Base-by-base conservation (phyloP, 2,113 vertebrate genomes). In the Oryzias curvinotus region DNA sequence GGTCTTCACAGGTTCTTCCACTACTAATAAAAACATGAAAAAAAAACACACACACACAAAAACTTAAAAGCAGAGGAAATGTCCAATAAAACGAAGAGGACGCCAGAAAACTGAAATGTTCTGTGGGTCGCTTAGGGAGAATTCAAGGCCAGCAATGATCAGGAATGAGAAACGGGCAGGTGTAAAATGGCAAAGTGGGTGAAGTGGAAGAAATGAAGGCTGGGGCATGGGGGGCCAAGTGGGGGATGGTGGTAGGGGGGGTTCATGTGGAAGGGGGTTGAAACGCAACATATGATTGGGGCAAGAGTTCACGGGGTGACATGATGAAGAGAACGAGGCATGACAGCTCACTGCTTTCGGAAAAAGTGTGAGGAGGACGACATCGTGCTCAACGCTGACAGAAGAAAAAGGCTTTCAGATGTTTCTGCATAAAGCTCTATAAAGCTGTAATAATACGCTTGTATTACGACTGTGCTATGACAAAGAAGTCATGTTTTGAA, bases 201-300 rank as follows among this genome's bases (percentile, higher is more conserved):
- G 89, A 89, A 88, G 87, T 89, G 87, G 85, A 90, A 90, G 72
- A 44, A 84, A 85, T 78, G 71, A 73, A 74, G 1, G 14, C 52
- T 62, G 68, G 76, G 80, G 71, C 63, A 71, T 72, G 57, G 52
- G 46, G 77, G 42, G 60, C 62, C 70, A 61, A 23, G 47, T 50
- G 72, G 81, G 75, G 81, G 89, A 75, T 75, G 83, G 85, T 51
- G 65, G 45, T 53, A 13, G 25, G 51, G 51, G 84, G 71, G 51
- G 42, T 55, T 18, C 2, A 50, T 6, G 46, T 68, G 17, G 49
- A 63, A 49, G 66, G 80, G 71, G 75, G 80, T 55, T 83, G 80
- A 87, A 77, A 72, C 72, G 78, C 70, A 84, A 84, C 89, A 89
- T 89, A 88, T 87, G 85, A 87, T 55, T 30, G 75, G 83, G 83